Base-by-base conservation (phyloP, 1,140 invertebrate species). In the Drosophila insularis region DNA sequence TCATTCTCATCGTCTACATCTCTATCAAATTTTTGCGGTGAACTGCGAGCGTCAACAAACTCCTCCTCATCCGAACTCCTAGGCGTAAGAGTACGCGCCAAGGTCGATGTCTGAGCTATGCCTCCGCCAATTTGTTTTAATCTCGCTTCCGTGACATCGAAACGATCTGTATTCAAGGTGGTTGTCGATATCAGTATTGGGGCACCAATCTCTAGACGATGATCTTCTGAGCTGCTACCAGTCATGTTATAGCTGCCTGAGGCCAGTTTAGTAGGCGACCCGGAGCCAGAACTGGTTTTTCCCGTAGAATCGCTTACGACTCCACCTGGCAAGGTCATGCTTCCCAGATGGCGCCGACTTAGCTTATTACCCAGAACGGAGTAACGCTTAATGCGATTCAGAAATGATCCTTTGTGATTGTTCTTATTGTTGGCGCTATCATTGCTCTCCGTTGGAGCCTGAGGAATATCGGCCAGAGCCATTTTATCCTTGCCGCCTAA, bases 211-310 rank as follows among this genome's bases (percentile, higher is more conserved):
- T 92, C 91, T 4, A 91, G 35, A 3, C 90, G 90, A 64, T 91
- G 90, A 64, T 92, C 91, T 4, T 91, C 91, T 4, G 91, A 92
- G 21, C 87, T 72, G 32, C 74, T 70, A n/a, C 91, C 91, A 19
- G 78, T 91, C 91, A 92, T 92, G 58, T 92, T 87, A 75, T 92
- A 92, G 68, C 91, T 92, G 14, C 91, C 91, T 0, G 74, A 79
- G 1, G 73, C 62, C 6, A 86, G 53, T 40, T 91, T 91, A 13
- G 68, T 74, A 6, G 89, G 80, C 37, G 87, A 82, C 1, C 31
- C 71, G 11, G 69, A 32, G 2, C 63, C 43, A n/a, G 69, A n/a
- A 75, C 71, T 7, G 63, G 71, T 37, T 13, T 55, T 50, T 50
- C 17, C 43, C 19, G 43, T 21, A 1, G 19, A 1, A 0, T 39